These are phyloP conservation scores for Abrostola tripartita DNA, from an alignment of 2,888 invertebrate species.

Conservation along the genomic window DNA sequence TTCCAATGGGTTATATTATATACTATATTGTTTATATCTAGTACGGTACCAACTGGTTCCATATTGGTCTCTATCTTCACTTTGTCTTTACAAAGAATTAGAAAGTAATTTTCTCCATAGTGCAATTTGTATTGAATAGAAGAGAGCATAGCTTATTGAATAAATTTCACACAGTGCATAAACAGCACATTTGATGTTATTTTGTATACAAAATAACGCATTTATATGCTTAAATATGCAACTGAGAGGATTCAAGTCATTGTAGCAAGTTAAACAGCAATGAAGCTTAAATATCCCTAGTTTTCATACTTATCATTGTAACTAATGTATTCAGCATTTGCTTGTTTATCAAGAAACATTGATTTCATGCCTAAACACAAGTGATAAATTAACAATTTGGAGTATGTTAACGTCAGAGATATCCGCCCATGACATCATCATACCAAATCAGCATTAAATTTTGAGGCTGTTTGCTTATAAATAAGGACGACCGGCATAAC, in stretches of 20 bases:
- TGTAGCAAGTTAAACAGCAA: background rate
- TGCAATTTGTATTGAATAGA: conserved; percentile 9
- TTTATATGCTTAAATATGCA: conserved; percentile 3
- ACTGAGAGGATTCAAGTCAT: background rate
- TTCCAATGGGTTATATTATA: too few species aligned
- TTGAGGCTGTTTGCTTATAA: conserved; percentile 2
- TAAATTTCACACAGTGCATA: conserved; percentile 12
- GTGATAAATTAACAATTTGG: conserved; percentile 43
- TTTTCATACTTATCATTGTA: background rate
- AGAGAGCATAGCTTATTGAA: background rate
- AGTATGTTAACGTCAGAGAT: conserved; percentile 50
- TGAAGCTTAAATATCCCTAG: background rate
- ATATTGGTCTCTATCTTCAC: background rate
- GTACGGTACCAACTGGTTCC: background rate
- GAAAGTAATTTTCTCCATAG: conserved; percentile 48
- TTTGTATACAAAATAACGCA: background rate
- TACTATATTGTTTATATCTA: background rate
- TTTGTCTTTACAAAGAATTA: conserved; percentile 22
- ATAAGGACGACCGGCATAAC: conserved; percentile 34
- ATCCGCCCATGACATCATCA: conserved; percentile 73
- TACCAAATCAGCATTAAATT: conserved; percentile 36
- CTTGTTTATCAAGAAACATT: conserved; percentile 18
- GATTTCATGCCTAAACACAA: conserved; percentile 10
- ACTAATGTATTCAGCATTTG: conserved; percentile 7
- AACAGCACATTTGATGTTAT: background rate